phyloP scores from a whole-genome alignment of 2,113 vertebrate species.

The sheep (Ovis aries) region DNA sequence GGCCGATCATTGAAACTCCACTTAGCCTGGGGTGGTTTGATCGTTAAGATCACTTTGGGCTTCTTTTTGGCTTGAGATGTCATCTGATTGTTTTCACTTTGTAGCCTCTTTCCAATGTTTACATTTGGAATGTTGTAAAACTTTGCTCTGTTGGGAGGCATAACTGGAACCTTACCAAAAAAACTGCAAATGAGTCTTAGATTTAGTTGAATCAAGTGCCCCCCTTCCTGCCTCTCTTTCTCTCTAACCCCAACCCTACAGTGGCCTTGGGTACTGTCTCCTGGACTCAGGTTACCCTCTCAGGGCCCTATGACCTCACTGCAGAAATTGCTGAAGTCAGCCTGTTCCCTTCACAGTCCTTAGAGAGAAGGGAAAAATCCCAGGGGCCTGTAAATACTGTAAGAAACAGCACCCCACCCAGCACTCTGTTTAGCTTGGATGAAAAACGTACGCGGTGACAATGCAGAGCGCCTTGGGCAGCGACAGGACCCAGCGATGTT shows the following conservation, averaged over 20 bases:
- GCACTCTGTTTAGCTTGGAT: constrained; percentile 23
- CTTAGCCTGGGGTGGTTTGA: neutral
- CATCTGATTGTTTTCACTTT: constrained; percentile 13
- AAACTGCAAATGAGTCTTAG: neutral
- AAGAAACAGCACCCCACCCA: constrained; percentile 7
- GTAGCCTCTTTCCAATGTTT: neutral
- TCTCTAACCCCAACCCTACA: neutral
- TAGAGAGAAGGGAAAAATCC: neutral
- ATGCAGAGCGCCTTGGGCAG: neutral
- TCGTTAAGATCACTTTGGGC: constrained; percentile 9
- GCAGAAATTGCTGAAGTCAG: constrained; percentile 10
- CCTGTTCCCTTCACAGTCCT: neutral
- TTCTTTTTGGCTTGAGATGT: constrained; percentile 37
- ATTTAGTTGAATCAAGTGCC: neutral
- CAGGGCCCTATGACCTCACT: neutral
- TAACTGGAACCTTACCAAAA: constrained; percentile 29
- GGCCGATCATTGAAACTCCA: neutral
- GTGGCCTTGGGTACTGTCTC: neutral
- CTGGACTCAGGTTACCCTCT: neutral
- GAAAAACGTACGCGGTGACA: neutral
- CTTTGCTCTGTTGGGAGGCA: constrained; percentile 10
- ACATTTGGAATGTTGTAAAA: constrained; percentile 12
- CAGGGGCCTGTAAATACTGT: neutral
- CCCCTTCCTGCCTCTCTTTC: neutral
- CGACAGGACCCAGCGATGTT: neutral